phyloP scores from a whole-genome alignment of 2,888 invertebrate genomes.

The Horisme vitalbata region DNA sequence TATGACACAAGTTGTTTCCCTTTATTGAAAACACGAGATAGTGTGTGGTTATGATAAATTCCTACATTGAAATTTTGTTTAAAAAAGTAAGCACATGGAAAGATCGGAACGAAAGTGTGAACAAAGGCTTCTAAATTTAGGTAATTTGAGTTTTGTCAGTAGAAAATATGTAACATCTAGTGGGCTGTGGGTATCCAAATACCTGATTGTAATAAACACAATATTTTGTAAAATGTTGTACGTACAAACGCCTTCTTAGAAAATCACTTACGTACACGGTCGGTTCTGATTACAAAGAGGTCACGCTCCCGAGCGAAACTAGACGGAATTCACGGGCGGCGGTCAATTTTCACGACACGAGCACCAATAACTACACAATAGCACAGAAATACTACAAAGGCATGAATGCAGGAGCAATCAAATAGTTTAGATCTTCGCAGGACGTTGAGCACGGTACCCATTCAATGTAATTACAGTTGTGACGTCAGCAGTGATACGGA shows the following conservation, averaged over 20 bases:
- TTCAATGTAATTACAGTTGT: slow-evolving; percentile 28
- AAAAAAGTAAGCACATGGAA: too few relatives aligned
- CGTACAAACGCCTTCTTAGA: slow-evolving; percentile 15
- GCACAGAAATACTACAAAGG: slow-evolving; percentile 16
- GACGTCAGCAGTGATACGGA: slow-evolving; percentile 28
- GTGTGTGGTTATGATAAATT: too few relatives aligned
- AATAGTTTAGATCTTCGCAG: slow-evolving; percentile 32
- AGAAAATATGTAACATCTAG: too few relatives aligned
- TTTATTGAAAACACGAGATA: slow-evolving; percentile 66
- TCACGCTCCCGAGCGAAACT: slow-evolving; percentile 22
- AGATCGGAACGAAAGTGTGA: too few relatives aligned
- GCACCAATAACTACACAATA: slow-evolving; percentile 30
- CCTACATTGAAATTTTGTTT: too few relatives aligned
- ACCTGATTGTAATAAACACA: too few relatives aligned
- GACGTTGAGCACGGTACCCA: slow-evolving; percentile 28
- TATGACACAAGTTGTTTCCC: slow-evolving; percentile 64
- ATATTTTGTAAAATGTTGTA: slow-evolving; percentile 12
- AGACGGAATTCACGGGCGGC: slow-evolving; percentile 25
- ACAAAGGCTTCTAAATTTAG: too few relatives aligned
- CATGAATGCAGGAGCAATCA: slow-evolving; percentile 29
- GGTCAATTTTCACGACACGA: slow-evolving; percentile 31
- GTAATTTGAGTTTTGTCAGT: too few relatives aligned
- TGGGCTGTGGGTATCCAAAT: too few relatives aligned
- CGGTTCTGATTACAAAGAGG: slow-evolving; percentile 29
- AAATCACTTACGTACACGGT: slow-evolving; percentile 21